phyloP scores from a whole-genome alignment of 35 echinoderm and acorn worm species.

The Nesometra sesokonis region DNA sequence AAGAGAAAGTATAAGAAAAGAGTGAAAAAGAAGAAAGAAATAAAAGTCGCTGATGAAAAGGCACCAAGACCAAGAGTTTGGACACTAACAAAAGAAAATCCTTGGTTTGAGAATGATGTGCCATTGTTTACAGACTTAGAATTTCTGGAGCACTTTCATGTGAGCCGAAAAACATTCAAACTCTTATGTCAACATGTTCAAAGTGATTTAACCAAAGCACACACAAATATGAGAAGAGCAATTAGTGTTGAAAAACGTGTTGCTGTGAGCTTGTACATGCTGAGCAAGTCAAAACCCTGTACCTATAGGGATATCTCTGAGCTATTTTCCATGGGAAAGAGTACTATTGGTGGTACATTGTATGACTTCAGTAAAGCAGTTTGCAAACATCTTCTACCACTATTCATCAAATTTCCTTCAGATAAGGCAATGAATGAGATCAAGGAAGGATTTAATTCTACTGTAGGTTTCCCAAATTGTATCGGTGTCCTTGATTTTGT shows the following conservation, averaged over 20 bases:
- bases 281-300: neutral
- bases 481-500: neutral
- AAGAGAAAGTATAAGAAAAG: neutral
- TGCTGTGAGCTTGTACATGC: neutral
- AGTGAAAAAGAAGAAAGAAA: neutral
- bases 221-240: neutral
- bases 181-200: neutral
- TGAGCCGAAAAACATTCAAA: neutral
- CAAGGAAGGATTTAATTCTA: neutral
- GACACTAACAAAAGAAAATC: neutral
- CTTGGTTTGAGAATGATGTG: neutral
- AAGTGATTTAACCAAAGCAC: neutral
- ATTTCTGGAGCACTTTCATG: neutral
- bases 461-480: neutral
- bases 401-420: neutral
- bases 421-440: neutral
- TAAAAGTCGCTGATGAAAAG: neutral
- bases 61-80: neutral
- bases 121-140: neutral
- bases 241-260: neutral
- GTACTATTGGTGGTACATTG: neutral
- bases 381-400: neutral
- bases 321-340: neutral
- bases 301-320: neutral
- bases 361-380: neutral